These are phyloP conservation scores for Crotalus horridus DNA, from an alignment of 2,113 vertebrate genomes.

Conservation along the genomic window DNA sequence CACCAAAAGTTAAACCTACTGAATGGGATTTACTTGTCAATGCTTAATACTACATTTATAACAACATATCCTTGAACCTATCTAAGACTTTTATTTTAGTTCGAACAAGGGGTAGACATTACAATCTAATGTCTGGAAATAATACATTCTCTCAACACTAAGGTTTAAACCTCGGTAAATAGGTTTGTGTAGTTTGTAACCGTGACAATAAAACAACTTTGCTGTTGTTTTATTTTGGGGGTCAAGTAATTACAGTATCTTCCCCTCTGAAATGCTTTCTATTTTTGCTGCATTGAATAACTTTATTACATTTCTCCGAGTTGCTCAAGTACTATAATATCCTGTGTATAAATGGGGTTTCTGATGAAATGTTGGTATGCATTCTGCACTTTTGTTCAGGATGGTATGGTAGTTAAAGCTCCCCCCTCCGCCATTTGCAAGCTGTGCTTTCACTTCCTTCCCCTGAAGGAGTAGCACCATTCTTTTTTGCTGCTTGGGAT, in stretches of 20 bases:
- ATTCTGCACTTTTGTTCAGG: not conserved
- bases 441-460: not conserved
- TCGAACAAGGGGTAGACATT: not conserved
- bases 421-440: not conserved
- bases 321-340: not conserved
- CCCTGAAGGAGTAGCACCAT: not conserved
- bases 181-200: not conserved
- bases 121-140: not conserved
- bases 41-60: not conserved
- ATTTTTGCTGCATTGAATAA: not conserved
- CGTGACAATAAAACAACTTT: not conserved
- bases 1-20: not conserved
- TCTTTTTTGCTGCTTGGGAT: not conserved
- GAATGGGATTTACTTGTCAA: not conserved
- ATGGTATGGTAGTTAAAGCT: not conserved
- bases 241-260: not conserved
- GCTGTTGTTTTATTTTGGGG: not conserved
- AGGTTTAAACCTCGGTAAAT: not conserved
- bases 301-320: not conserved
- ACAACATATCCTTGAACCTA: not conserved
- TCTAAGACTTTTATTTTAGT: not conserved
- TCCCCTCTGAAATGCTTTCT: not conserved
- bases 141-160: not conserved
- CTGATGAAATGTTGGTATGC: not conserved
- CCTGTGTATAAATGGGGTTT: not conserved